Percentiles rank a stretch among this genome's conserved stretches.
Conservation (phyloP, 2,113 vertebrate species). For the Menura novaehollandiae region DNA sequence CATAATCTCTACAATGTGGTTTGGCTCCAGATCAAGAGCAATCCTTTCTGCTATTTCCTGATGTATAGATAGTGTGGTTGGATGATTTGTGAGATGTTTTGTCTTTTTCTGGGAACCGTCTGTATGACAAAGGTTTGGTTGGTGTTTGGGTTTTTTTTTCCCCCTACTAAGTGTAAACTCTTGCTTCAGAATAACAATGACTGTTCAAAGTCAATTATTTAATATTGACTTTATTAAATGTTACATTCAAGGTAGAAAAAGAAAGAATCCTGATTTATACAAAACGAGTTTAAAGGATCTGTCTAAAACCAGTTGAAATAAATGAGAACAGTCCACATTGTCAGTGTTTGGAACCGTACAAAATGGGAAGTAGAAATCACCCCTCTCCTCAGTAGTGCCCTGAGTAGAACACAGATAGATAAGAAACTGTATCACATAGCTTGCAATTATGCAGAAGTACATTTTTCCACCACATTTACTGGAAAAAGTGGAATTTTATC, state of each 20-base stretch:
- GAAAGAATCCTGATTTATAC: neutral
- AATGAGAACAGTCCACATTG: neutral
- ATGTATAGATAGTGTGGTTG: neutral
- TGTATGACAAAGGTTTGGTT: neutral
- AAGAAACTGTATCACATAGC: neutral
- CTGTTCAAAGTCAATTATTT: neutral
- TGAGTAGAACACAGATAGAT: neutral
- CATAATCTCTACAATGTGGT: constrained; percentile 8
- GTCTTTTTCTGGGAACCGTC: neutral
- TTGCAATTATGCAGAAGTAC: neutral
- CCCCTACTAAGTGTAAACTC: neutral
- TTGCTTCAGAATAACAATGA: neutral
- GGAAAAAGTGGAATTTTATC: neutral
- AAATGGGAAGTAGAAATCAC: neutral
- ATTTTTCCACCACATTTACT: neutral
- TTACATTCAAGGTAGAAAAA: neutral
- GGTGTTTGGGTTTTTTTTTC: fast-evolving
- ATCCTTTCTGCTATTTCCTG: constrained; percentile 23
- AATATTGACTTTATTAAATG: neutral
- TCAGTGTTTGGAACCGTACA: neutral
- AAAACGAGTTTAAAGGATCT: neutral
- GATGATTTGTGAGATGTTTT: constrained; percentile 15
- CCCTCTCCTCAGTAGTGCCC: neutral
- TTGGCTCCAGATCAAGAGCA: constrained; percentile 42
- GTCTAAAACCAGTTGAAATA: neutral